A percentile compares a stretch with the other conserved stretches of the same genome.
Evolutionary conservation across 1,140 invertebrate genomes (phyloP).

Genomic region (Drosophila aff.): DNA sequence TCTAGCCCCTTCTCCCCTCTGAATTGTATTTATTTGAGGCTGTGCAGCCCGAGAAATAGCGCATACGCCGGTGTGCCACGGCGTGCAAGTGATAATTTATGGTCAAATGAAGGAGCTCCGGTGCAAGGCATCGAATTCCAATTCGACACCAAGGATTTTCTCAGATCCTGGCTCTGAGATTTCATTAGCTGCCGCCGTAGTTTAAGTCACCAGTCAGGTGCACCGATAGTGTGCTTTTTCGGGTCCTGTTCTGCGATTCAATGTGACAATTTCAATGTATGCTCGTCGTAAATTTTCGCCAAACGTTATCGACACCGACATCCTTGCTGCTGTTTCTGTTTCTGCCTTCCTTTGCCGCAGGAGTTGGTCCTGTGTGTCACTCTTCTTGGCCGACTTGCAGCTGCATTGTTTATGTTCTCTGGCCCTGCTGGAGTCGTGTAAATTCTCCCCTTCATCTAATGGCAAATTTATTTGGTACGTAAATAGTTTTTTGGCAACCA

Average conservation of each 20-base stretch:
- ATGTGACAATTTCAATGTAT: conserved; percentile 79
- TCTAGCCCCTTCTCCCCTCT: conserved; percentile 17
- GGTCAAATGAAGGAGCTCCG: conserved; percentile 50
- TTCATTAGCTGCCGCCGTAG: conserved; percentile 38
- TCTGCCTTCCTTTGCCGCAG: conserved; percentile 9
- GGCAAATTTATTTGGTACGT: conserved; percentile 77
- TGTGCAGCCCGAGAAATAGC: conserved; percentile 12
- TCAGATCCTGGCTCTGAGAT: conserved; percentile 20
- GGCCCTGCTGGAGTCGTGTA: conserved; percentile 54
- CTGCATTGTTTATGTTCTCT: conserved; percentile 76
- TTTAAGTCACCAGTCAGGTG: conserved; percentile 32
- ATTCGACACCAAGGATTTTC: conserved; percentile 38
- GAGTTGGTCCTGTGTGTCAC: conserved; percentile 57
- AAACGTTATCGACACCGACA: conserved; percentile 56
- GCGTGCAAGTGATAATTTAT: conserved; percentile 75
- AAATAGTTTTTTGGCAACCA: conserved; percentile 61
- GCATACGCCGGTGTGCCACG: conserved; percentile 14
- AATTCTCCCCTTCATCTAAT: conserved; percentile 60
- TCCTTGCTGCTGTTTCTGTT: conserved; percentile 21
- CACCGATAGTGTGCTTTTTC: conserved; percentile 15
- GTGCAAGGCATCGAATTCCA: conserved; percentile 30
- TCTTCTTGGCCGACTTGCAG: conserved; percentile 63
- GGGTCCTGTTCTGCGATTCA: conserved; percentile 45
- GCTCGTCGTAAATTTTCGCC: conserved; percentile 78
- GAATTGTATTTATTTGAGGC: conserved; percentile 53